Conservation (phyloP, 1,140 invertebrate genomes). For the Drosophila sucinea region DNA sequence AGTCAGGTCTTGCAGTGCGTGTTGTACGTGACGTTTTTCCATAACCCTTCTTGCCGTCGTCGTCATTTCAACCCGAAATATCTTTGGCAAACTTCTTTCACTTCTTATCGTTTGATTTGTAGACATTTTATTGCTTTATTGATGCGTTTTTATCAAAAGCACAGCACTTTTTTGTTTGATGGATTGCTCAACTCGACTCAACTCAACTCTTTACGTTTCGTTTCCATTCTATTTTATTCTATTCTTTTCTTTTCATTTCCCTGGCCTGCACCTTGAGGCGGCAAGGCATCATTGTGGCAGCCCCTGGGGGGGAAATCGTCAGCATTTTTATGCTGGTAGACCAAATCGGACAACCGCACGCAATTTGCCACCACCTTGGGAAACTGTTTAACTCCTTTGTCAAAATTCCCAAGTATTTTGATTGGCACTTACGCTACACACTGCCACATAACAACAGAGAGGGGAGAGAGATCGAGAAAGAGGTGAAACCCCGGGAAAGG, state of each 20-base stretch:
- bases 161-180: slow-evolving; percentile 72
- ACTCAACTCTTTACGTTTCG: slow-evolving; percentile 21
- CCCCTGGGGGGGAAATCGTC: slow-evolving; percentile 48
- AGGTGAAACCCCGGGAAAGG: slow-evolving; percentile 1
- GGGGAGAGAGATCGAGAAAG: background rate
- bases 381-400: slow-evolving; percentile 68
- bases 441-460: no score
- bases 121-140: slow-evolving; percentile 82
- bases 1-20: slow-evolving; percentile 53
- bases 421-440: slow-evolving; percentile 64
- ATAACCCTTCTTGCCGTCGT: slow-evolving; percentile 54
- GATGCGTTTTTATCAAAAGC: slow-evolving; percentile 78
- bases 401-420: slow-evolving; percentile 67
- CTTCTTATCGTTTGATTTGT: slow-evolving; percentile 78
- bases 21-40: slow-evolving; percentile 79
- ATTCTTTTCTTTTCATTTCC: background rate
- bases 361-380: slow-evolving; percentile 70
- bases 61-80: slow-evolving; percentile 1
- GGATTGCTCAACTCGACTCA: slow-evolving; percentile 62
- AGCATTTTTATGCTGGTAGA: slow-evolving; percentile 80
- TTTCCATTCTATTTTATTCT: background rate
- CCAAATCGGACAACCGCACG: slow-evolving; percentile 44
- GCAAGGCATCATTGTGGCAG: background rate
- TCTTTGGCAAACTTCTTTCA: slow-evolving; percentile 56
- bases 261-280: slow-evolving; percentile 42